Evolutionary conservation across 2,797 vertebrate species (phyloP).

Genomic region (Pantherophis alleghaniensis): DNA sequence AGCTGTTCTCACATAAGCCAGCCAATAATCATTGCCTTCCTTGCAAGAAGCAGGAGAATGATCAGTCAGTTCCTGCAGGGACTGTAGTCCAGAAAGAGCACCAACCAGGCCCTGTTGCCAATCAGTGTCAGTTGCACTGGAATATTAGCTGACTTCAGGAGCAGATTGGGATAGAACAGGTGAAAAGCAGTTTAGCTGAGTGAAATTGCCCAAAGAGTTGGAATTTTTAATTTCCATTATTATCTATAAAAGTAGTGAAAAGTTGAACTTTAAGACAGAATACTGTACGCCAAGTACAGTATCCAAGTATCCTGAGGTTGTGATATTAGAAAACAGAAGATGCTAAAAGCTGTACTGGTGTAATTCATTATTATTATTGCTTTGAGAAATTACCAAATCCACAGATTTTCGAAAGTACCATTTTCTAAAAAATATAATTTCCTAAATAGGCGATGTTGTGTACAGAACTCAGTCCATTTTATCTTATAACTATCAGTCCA

Average conservation of each 20-base stretch:
- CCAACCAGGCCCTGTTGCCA: background rate
- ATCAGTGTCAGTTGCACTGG: background rate
- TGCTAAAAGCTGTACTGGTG: background rate
- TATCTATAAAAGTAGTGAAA: background rate
- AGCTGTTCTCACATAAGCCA: background rate
- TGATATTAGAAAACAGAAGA: background rate
- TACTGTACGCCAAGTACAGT: background rate
- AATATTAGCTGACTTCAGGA: background rate
- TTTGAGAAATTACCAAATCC: slow-evolving; percentile 18
- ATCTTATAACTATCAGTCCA: background rate
- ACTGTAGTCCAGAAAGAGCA: background rate
- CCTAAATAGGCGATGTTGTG: slow-evolving; percentile 10
- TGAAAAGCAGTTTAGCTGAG: background rate
- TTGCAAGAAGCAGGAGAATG: background rate
- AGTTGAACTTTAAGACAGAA: background rate
- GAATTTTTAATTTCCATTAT: background rate
- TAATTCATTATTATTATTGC: background rate
- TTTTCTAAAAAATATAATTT: slow-evolving; percentile 13
- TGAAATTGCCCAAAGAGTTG: background rate
- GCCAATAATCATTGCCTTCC: background rate
- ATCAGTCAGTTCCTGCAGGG: background rate
- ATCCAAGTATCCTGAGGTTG: background rate
- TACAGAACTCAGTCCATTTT: slow-evolving; percentile 42
- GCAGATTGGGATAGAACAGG: background rate
- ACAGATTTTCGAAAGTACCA: slow-evolving; percentile 37